Evolutionary conservation across 2,888 invertebrate genomes (phyloP).

Genomic region (Platycheirus albimanus): DNA sequence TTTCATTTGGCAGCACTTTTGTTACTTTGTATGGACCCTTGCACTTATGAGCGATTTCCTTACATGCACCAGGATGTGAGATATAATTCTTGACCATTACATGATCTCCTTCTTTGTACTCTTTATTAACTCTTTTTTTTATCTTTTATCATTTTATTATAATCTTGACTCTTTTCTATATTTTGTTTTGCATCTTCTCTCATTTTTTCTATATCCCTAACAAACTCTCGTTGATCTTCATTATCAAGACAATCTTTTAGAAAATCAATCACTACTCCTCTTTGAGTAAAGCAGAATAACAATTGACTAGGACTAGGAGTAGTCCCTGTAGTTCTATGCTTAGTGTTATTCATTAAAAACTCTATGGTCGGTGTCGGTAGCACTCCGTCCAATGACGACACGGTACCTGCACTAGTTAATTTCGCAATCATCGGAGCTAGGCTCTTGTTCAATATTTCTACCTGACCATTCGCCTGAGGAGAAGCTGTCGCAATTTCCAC

Average conservation of each 20-base stretch:
- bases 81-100: constrained; percentile 76
- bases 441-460: constrained; percentile 18
- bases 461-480: constrained; percentile 31
- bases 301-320: no score
- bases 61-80: constrained; percentile 72
- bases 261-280: constrained; percentile 4
- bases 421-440: constrained; percentile 32
- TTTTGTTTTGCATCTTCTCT: constrained; percentile 21
- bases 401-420: constrained; percentile 6
- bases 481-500: constrained; percentile 1
- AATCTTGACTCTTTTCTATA: constrained; percentile 28
- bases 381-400: not conserved
- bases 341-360: constrained; percentile 24
- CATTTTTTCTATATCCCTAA: constrained; percentile 22
- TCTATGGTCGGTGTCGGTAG: constrained; percentile 17
- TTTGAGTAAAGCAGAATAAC: not conserved
- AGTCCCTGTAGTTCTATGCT: not conserved
- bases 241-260: constrained; percentile 4
- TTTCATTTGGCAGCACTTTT: constrained; percentile 42
- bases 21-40: constrained; percentile 40
- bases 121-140: constrained; percentile 2
- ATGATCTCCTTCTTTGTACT: constrained; percentile 68
- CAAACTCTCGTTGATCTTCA: not conserved
- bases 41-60: constrained; percentile 75
- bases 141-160: constrained; percentile 36